These are phyloP conservation scores for Lithophane semibrunnea DNA, from an alignment of 2,888 invertebrate species.

Conservation along the genomic window DNA sequence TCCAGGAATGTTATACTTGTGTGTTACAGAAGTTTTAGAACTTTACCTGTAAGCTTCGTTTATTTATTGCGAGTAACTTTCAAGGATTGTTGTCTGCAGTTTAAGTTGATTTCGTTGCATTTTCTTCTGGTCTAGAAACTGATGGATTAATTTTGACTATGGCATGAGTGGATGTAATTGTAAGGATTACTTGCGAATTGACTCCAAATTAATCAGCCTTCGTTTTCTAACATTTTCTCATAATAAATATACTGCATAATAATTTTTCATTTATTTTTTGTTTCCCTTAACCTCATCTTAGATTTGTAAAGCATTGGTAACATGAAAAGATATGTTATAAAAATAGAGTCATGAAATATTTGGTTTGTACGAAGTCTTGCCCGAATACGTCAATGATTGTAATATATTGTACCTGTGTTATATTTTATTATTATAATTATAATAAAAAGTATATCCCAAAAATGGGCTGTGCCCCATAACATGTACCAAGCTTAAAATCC, in stretches of 20 bases:
- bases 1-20: conserved; percentile 45
- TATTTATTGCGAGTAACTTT: conserved; percentile 66
- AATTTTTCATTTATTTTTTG: conserved; percentile 56
- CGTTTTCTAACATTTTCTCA: conserved; percentile 61
- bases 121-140: conserved; percentile 52
- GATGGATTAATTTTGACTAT: conserved; percentile 37
- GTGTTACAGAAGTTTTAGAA: conserved; percentile 51
- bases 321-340: conserved; percentile 18
- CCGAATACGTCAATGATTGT: conserved; percentile 61
- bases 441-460: conserved; percentile 41
- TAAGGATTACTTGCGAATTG: conserved; percentile 36
- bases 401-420: conserved; percentile 67
- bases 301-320: conserved; percentile 36
- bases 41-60: conserved; percentile 56
- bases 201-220: conserved; percentile 44
- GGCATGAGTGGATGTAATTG: conserved; percentile 40
- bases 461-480: conserved; percentile 47
- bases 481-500: conserved; percentile 46
- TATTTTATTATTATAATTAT: conserved; percentile 49
- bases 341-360: conserved; percentile 49
- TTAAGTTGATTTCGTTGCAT: conserved; percentile 52
- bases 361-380: conserved; percentile 62
- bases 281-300: conserved; percentile 50
- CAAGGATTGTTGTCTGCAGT: conserved; percentile 51
- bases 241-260: conserved; percentile 73